Conservation (phyloP, 2,888 invertebrate species). For the Sesia bembeciformis region DNA sequence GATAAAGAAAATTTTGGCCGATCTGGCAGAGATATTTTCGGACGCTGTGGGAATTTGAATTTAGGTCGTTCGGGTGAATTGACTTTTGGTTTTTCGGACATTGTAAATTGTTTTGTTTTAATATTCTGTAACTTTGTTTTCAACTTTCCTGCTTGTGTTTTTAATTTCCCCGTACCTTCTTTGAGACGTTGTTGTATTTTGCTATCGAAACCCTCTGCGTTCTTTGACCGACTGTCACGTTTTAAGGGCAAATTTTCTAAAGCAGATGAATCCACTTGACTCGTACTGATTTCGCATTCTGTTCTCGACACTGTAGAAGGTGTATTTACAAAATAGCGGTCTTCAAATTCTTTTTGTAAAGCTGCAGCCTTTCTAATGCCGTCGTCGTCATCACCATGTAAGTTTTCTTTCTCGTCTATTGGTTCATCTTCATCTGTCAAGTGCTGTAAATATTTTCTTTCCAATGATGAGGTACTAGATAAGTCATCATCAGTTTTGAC, state of each 20-base stretch:
- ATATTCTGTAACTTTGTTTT: conserved; percentile 79
- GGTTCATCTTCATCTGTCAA: conserved; percentile 66
- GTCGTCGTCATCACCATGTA: conserved; percentile 30
- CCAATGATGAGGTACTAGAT: conserved; percentile 66
- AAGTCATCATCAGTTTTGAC: conserved; percentile 64
- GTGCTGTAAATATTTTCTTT: conserved; percentile 62
- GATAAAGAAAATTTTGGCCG: conserved; percentile 73
- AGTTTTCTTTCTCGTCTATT: conserved; percentile 42
- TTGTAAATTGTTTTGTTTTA: conserved; percentile 70
- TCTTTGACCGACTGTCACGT: conserved; percentile 71
- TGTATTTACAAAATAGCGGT: conserved; percentile 74
- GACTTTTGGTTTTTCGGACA: conserved; percentile 73
- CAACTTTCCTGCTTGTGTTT: conserved; percentile 81
- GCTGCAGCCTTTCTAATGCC: conserved; percentile 61
- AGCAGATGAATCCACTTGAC: conserved; percentile 79
- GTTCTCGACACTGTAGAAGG: conserved; percentile 76
- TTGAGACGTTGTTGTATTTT: conserved; percentile 79
- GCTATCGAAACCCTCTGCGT: conserved; percentile 62
- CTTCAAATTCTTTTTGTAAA: conserved; percentile 77
- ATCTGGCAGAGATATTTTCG: conserved; percentile 72
- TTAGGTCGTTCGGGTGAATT: conserved; percentile 73
- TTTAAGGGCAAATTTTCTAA: conserved; percentile 77
- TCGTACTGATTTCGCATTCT: conserved; percentile 78
- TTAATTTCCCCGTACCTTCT: conserved; percentile 80
- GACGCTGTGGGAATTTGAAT: conserved; percentile 65